Conservation (phyloP, 1,140 invertebrate species). For the Tyrophagus putrescentiae region DNA sequence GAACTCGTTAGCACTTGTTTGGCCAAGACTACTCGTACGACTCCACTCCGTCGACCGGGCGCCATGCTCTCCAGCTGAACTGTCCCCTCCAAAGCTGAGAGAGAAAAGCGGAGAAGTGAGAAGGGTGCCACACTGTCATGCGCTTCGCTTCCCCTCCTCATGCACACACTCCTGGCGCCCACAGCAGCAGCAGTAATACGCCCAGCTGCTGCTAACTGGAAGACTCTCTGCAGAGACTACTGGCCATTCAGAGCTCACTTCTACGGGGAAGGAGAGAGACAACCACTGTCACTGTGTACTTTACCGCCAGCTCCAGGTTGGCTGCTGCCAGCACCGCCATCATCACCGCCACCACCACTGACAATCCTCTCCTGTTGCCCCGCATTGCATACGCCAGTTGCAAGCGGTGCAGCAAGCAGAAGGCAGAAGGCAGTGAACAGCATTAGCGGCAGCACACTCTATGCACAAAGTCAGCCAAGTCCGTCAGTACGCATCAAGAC, state of each 20-base stretch:
- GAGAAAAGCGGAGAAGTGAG: no score
- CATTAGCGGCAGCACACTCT: no score
- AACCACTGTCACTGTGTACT: background rate
- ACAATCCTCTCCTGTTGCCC: slow-evolving; percentile 13
- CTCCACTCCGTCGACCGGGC: background rate
- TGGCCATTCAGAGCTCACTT: background rate
- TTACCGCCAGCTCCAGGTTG: background rate
- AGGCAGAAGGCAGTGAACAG: no score
- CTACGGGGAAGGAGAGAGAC: background rate
- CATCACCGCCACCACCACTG: no score
- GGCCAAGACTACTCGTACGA: background rate
- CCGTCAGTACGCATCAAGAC: slow-evolving; percentile 19
- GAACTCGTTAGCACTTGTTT: slow-evolving; percentile 20
- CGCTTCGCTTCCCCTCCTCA: background rate
- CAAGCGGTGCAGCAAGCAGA: slow-evolving; percentile 15
- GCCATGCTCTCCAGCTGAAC: background rate
- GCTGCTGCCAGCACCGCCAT: no score
- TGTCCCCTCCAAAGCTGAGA: no score
- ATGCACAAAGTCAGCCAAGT: slow-evolving; percentile 1
- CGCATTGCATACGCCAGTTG: slow-evolving; percentile 16
- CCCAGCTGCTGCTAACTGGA: no score
- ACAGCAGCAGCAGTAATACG: no score
- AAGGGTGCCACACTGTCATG: slow-evolving; percentile 13
- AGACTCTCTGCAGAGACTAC: no score
- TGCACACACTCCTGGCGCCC: background rate